These are phyloP conservation scores for Drosophila albomicans DNA, from an alignment of 1,140 invertebrate species.

Conservation along the genomic window DNA sequence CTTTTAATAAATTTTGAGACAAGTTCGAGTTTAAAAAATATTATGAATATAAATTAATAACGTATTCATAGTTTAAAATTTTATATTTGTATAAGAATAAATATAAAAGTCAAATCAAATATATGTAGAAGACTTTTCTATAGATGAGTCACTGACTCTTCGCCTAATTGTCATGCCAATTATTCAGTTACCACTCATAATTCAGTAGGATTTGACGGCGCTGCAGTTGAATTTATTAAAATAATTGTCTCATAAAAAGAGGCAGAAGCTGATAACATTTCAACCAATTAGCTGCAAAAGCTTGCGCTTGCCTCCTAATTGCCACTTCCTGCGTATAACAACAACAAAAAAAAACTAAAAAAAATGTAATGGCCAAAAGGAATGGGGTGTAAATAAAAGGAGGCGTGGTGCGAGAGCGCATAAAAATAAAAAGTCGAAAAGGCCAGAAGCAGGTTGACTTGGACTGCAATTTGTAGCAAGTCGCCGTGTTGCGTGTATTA, in stretches of 20 bases:
- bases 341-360: not conserved
- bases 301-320: slow-evolving; percentile 73
- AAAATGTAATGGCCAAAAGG: slow-evolving; percentile 20
- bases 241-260: slow-evolving; percentile 7
- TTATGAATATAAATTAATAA: no score
- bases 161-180: no score
- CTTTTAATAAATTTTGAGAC: no score
- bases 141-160: no score
- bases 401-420: slow-evolving; percentile 18
- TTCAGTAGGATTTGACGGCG: not conserved
- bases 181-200: not conserved
- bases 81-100: no score
- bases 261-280: slow-evolving; percentile 44
- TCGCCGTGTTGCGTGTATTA: slow-evolving; percentile 77
- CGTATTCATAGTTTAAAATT: no score
- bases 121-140: no score
- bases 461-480: slow-evolving; percentile 76
- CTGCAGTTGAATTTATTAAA: not conserved
- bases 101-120: no score
- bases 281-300: slow-evolving; percentile 47
- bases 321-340: slow-evolving; percentile 73
- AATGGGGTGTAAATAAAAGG: slow-evolving; percentile 53
- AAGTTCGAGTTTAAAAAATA: no score
- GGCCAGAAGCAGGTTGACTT: slow-evolving; percentile 51
- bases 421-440: slow-evolving; percentile 17